A percentile compares a stretch with the other conserved stretches of the same genome.
These are phyloP conservation scores for Gastrophysa polygoni DNA, from an alignment of 2,888 invertebrate genomes.

Conservation along the genomic window DNA sequence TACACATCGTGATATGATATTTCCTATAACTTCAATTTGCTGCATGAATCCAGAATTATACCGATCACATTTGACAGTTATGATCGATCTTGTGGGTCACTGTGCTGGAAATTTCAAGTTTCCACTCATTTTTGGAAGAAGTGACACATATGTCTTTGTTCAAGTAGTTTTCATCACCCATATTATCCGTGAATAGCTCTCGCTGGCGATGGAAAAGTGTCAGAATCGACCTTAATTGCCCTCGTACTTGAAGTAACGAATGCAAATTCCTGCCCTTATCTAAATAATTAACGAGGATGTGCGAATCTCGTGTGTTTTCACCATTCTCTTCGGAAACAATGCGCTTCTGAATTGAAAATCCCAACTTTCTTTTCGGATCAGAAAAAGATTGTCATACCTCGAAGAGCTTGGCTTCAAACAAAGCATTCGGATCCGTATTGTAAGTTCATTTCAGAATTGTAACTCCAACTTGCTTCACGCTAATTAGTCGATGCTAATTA, in stretches of 20 bases:
- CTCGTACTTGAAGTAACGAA: slow-evolving; percentile 21
- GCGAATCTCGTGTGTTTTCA: slow-evolving; percentile 26
- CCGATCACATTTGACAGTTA: no score
- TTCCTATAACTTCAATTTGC: no score
- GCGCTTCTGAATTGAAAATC: slow-evolving; percentile 35
- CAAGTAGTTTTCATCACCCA: neutral
- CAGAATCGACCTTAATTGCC: slow-evolving; percentile 15
- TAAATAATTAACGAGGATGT: slow-evolving; percentile 30
- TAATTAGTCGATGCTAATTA: slow-evolving; percentile 53
- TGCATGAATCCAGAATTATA: no score
- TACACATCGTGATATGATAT: no score
- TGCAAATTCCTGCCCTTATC: slow-evolving; percentile 23
- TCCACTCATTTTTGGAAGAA: no score
- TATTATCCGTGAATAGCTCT: neutral
- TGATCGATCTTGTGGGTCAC: no score
- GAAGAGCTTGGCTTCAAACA: slow-evolving; percentile 39
- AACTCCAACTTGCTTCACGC: slow-evolving; percentile 47
- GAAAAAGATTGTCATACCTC: slow-evolving; percentile 43
- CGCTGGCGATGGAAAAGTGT: neutral
- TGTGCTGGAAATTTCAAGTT: no score
- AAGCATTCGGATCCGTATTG: slow-evolving; percentile 42
- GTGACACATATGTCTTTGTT: neutral
- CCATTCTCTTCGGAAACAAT: slow-evolving; percentile 28
- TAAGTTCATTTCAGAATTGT: slow-evolving; percentile 44
- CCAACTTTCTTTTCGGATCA: slow-evolving; percentile 35